Conservation (phyloP, 2,113 vertebrate genomes). For the Sciurus niger region DNA sequence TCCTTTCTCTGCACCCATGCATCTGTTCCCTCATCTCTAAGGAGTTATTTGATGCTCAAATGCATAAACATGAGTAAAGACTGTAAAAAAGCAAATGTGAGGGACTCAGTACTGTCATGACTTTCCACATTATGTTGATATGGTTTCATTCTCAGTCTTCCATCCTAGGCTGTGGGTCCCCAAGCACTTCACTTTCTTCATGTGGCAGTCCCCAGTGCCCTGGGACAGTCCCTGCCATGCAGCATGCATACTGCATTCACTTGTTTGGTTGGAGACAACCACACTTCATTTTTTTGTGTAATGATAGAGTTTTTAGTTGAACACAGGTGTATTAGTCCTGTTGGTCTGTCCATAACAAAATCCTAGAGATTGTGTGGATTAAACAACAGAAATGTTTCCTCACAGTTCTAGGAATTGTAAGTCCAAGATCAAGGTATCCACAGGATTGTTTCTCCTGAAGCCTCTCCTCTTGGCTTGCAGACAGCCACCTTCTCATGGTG, state of each 20-base stretch:
- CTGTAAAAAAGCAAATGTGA: background rate
- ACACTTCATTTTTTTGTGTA: background rate
- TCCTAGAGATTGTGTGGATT: background rate
- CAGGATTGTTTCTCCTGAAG: background rate
- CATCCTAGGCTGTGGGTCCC: background rate
- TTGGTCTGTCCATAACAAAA: background rate
- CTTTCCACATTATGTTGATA: background rate
- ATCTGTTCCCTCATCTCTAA: background rate
- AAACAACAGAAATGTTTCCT: background rate
- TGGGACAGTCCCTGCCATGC: background rate
- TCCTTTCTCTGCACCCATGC: background rate
- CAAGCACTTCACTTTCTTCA: background rate
- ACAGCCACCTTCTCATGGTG: background rate
- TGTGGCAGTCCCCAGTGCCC: background rate
- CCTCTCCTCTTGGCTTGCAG: conserved; percentile 1
- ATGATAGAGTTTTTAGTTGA: background rate
- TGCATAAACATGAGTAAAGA: background rate
- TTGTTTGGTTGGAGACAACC: background rate
- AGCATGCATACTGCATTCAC: background rate
- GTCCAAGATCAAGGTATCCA: background rate
- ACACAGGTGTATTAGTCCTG: background rate
- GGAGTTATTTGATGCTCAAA: background rate
- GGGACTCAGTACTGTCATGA: no score
- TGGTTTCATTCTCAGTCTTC: background rate
- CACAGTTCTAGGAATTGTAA: background rate